Evolutionary conservation across 35 echinoderm and acorn worm species (phyloP).

Genomic region (Eucidaris tribuloides): DNA sequence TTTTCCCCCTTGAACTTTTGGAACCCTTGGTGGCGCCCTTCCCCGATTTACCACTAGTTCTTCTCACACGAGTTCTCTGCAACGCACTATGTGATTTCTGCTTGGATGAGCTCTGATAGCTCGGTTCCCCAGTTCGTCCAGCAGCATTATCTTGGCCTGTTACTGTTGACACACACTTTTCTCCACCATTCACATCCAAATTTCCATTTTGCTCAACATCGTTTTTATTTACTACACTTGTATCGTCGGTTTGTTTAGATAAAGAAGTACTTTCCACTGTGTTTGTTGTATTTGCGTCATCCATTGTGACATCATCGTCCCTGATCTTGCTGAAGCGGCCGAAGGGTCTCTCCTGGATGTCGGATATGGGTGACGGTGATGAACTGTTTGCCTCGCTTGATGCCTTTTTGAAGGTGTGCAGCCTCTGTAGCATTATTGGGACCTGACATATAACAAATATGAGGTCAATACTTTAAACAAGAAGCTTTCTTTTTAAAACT

Average conservation of each 20-base stretch:
- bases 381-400: constrained; percentile 41
- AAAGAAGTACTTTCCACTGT: too few species aligned
- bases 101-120: too few species aligned
- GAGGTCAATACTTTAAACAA: too few species aligned
- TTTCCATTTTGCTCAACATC: too few species aligned
- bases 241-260: too few species aligned
- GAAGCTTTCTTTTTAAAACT: too few species aligned
- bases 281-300: neutral
- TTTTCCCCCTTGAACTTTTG: constrained; percentile 39
- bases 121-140: too few species aligned
- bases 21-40: constrained; percentile 10
- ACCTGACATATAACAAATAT: constrained; percentile 57
- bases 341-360: constrained; percentile 67
- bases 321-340: constrained; percentile 48
- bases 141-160: too few species aligned
- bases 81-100: too few species aligned
- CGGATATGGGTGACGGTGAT: constrained; percentile 30
- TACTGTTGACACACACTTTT: too few species aligned
- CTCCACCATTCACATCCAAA: too few species aligned
- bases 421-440: constrained; percentile 72
- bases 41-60: constrained; percentile 7
- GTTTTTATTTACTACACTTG: too few species aligned
- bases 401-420: constrained; percentile 51
- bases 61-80: constrained; percentile 13
- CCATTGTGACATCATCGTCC: constrained; percentile 27